Evolutionary conservation across 2,797 vertebrate genomes (phyloP), one percentile per base, ranked within the genome.

Genomic region (Tiaroga cobitis): DNA sequence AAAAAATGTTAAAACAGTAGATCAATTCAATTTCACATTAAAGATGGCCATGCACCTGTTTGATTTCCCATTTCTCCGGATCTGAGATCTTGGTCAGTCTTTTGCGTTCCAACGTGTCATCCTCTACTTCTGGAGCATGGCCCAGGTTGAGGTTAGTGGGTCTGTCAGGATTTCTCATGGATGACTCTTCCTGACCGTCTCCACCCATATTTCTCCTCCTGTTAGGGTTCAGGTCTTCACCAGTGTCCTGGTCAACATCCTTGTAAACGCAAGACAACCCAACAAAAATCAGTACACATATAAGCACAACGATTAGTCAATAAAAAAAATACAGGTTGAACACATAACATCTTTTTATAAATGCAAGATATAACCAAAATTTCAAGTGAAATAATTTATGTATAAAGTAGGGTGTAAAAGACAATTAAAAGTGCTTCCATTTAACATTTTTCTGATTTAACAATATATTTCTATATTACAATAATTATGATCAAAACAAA

Each of bases 51-150:
- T 86, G 5, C 19, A 99, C 98, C 96, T 99, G 98, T 89, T 99
- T 99, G 83, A 99, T 99, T 89, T 99, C 98, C 98, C 98, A 99
- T 79, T 99, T 99, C 92, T 99, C 97, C 0, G 97, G 97, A 92
- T 99, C 98, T 0, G 98, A 99, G 77, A 99, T 99, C 1, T 98
- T 97, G 8, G 98, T 98, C 82, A 99, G 98, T 86, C 98, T 96
- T 87, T 99, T 99, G 81, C 98, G 94, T 80, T 99, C 97, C 72
- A 99, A 92, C 0, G 97, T 97, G 91, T 99, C 97, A 0, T 99
- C 98, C 90, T 99, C 98, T 85, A 98, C 94, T 91, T 99, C 98
- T 0, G 97, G 98, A 24, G 96, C 96, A 0, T 93, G 97, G 88
- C 97, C 97, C 5, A 98, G 92, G 81, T 98, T 97, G 8, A 99